A percentile compares a stretch with the other conserved stretches of the same genome.
Evolutionary conservation across 2,113 vertebrate species (phyloP).

Genomic region (Peromyscus leucopus): DNA sequence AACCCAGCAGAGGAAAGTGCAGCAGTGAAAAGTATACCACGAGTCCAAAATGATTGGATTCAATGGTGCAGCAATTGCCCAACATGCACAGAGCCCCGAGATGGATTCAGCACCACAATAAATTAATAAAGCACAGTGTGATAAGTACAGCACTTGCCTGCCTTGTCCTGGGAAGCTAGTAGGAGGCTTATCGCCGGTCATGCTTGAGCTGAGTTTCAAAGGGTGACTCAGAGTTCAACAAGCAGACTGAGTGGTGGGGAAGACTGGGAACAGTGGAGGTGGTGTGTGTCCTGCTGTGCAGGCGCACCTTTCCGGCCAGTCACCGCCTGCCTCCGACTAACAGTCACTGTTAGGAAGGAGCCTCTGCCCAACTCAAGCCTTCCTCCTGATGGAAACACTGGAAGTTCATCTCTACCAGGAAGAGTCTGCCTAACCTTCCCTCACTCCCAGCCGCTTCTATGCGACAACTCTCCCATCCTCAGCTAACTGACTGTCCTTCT

Average conservation of each 20-base stretch:
- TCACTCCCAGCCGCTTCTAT: constrained; percentile 29
- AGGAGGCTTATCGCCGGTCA: background rate
- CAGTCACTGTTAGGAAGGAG: background rate
- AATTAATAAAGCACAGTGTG: background rate
- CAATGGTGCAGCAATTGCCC: background rate
- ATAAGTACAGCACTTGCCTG: background rate
- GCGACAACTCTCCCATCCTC: background rate
- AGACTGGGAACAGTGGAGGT: background rate
- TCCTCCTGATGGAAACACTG: constrained; percentile 50
- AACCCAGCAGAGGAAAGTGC: background rate
- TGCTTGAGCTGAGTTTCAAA: constrained; percentile 31
- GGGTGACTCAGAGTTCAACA: background rate
- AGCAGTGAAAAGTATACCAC: background rate
- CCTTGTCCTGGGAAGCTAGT: background rate
- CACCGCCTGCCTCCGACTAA: background rate
- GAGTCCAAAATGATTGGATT: background rate
- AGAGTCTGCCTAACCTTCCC: constrained; percentile 33
- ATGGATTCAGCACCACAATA: background rate
- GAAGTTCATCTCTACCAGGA: background rate
- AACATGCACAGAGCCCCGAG: background rate
- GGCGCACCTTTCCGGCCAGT: background rate
- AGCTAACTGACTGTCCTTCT: constrained; percentile 57
- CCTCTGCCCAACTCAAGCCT: background rate
- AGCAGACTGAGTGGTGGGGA: background rate
- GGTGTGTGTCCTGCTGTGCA: background rate